A percentile compares a stretch with the other conserved stretches of the same genome.
Evolutionary conservation across 2,888 invertebrate genomes (phyloP).

Genomic region (Blomia tropicalis): DNA sequence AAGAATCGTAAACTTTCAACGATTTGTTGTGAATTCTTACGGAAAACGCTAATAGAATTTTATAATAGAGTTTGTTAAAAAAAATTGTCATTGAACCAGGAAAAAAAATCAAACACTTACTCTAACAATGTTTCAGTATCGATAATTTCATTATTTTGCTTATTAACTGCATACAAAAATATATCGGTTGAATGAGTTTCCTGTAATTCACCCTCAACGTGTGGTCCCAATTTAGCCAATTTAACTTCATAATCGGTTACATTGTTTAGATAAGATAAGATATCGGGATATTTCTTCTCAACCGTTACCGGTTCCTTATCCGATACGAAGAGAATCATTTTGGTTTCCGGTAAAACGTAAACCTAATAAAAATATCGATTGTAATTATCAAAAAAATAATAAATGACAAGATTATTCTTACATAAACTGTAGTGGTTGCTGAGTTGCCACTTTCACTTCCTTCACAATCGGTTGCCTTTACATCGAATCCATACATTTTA

Average conservation of each 20-base stretch:
- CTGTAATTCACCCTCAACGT: slow-evolving; percentile 46
- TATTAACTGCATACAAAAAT: slow-evolving; percentile 69
- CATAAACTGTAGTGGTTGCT: slow-evolving; percentile 67
- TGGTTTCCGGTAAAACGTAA: slow-evolving; percentile 62
- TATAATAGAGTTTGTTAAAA: neutral
- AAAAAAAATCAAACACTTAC: slow-evolving; percentile 27
- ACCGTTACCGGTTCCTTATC: slow-evolving; percentile 58
- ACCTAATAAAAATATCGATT: too few species aligned
- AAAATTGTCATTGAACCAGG: neutral
- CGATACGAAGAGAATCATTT: slow-evolving; percentile 60
- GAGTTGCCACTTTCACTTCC: slow-evolving; percentile 67
- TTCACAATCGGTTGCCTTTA: slow-evolving; percentile 63
- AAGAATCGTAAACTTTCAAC: slow-evolving; percentile 30
- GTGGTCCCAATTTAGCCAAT: slow-evolving; percentile 59
- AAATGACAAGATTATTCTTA: slow-evolving; percentile 38
- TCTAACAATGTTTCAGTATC: slow-evolving; percentile 47
- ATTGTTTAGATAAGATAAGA: slow-evolving; percentile 47
- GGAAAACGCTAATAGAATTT: slow-evolving; percentile 27
- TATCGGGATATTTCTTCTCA: slow-evolving; percentile 52
- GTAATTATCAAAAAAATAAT: slow-evolving; percentile 24
- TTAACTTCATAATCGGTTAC: slow-evolving; percentile 62
- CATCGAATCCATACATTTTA: slow-evolving; percentile 65
- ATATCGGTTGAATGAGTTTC: slow-evolving; percentile 57
- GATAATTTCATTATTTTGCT: slow-evolving; percentile 58
- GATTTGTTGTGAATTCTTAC: slow-evolving; percentile 30